Percentiles rank a stretch among this genome's conserved stretches.
These are phyloP conservation scores for Channa striata DNA, from an alignment of 2,797 vertebrate genomes.

Conservation along the genomic window DNA sequence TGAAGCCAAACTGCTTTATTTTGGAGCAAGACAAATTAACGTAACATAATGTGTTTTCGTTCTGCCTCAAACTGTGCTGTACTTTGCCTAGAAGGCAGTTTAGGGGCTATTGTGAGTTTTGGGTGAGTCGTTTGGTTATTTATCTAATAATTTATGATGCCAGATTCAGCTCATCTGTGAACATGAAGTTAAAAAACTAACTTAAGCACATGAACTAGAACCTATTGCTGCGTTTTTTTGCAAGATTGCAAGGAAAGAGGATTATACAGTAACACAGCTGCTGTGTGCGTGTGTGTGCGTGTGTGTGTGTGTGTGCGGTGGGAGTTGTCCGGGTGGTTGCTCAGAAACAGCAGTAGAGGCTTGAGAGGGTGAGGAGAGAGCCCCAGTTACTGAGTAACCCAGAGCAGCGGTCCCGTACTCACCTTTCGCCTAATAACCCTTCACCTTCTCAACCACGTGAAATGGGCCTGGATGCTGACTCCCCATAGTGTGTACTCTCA, in stretches of 20 bases:
- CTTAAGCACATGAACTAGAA: too few relatives aligned
- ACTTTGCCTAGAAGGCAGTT: not conserved
- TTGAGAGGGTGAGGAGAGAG: constrained; percentile 63
- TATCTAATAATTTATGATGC: not conserved
- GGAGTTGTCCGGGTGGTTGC: constrained; percentile 32
- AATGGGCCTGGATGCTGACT: constrained; percentile 76
- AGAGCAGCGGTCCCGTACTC: constrained; percentile 76
- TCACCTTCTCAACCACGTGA: constrained; percentile 84
- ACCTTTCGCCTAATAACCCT: constrained; percentile 87
- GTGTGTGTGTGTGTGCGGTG: constrained; percentile 3
- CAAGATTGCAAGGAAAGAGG: not conserved
- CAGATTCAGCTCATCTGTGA: not conserved
- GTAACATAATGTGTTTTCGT: not conserved
- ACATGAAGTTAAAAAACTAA: too few relatives aligned
- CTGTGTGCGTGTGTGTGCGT: constrained; percentile 2
- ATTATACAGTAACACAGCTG: constrained; percentile 23
- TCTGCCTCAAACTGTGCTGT: not conserved
- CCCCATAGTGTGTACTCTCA: constrained; percentile 68
- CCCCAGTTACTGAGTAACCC: constrained; percentile 85
- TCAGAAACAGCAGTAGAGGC: constrained; percentile 56
- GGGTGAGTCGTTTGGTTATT: not conserved
- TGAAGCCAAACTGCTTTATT: not conserved
- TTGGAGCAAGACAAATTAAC: too few relatives aligned
- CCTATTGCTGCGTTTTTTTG: not conserved
- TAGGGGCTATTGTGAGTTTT: not conserved